These are phyloP conservation scores for Clarias magur DNA, from an alignment of 2,113 vertebrate species.

Conservation along the genomic window DNA sequence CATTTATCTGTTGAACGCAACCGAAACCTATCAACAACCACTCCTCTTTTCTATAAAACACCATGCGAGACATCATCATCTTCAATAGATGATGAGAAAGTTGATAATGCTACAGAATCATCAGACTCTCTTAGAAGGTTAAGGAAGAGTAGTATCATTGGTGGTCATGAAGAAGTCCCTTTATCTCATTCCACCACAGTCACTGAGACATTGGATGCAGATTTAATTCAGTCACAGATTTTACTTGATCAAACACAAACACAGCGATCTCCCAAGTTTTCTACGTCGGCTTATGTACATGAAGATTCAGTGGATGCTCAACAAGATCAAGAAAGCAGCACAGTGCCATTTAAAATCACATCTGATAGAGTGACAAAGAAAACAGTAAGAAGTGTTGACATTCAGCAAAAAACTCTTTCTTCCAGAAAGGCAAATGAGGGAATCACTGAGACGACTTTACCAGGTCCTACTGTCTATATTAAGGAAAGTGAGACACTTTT, in stretches of 20 bases:
- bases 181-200: neutral
- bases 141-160: neutral
- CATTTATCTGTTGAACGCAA: neutral
- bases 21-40: neutral
- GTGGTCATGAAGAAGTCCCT: neutral
- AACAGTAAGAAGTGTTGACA: neutral
- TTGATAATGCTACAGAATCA: neutral
- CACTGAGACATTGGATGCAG: neutral
- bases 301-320: neutral
- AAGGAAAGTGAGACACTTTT: neutral
- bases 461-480: neutral
- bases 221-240: conserved; percentile 6
- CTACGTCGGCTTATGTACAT: neutral
- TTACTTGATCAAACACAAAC: neutral
- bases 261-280: neutral
- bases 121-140: neutral
- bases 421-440: neutral
- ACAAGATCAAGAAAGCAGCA: neutral
- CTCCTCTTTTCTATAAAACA: neutral
- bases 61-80: neutral
- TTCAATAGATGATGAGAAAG: neutral
- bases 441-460: neutral
- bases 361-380: conserved; percentile 33
- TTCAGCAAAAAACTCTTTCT: neutral
- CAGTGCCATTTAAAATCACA: neutral